Conservation (phyloP, 2,888 invertebrate species). For the Neuroscelio doddi region DNA sequence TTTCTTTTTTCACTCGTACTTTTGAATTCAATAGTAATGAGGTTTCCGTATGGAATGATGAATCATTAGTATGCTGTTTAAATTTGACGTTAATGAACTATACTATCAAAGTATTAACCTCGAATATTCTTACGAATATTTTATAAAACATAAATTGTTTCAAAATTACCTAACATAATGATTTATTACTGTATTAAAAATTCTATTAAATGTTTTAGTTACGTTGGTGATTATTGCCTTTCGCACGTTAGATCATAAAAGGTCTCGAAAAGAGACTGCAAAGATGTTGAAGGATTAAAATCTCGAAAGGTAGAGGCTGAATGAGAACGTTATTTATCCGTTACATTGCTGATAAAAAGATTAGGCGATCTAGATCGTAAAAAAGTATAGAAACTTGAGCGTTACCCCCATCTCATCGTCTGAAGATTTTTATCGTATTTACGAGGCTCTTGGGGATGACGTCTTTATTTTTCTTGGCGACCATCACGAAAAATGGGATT, state of each 20-base stretch:
- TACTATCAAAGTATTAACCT: too few species aligned
- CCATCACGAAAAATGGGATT: conserved; percentile 30
- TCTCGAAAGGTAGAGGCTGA: conserved; percentile 3
- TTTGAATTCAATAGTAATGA: conserved; percentile 11
- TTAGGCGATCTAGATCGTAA: conserved; percentile 19
- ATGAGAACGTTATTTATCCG: conserved; percentile 26
- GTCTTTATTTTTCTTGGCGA: conserved; percentile 37
- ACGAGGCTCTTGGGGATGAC: conserved; percentile 36
- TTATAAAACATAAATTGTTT: too few species aligned
- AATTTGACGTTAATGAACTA: too few species aligned
- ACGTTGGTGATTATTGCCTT: not conserved
- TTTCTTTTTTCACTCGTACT: conserved; percentile 1
- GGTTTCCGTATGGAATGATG: conserved; percentile 4
- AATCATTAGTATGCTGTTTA: not conserved
- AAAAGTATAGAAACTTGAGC: conserved; percentile 31
- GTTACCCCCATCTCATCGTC: conserved; percentile 26
- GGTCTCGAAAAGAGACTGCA: not conserved
- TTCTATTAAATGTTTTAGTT: too few species aligned
- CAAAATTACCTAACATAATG: too few species aligned
- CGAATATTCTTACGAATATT: too few species aligned
- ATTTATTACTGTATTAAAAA: too few species aligned
- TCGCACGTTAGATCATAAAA: conserved; percentile 3
- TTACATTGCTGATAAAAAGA: conserved; percentile 27
- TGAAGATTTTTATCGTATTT: conserved; percentile 37
- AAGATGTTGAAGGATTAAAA: conserved; percentile 16